Evolutionary conservation across 2,113 vertebrate species (phyloP).

Genomic region (Hiodon alosoides): DNA sequence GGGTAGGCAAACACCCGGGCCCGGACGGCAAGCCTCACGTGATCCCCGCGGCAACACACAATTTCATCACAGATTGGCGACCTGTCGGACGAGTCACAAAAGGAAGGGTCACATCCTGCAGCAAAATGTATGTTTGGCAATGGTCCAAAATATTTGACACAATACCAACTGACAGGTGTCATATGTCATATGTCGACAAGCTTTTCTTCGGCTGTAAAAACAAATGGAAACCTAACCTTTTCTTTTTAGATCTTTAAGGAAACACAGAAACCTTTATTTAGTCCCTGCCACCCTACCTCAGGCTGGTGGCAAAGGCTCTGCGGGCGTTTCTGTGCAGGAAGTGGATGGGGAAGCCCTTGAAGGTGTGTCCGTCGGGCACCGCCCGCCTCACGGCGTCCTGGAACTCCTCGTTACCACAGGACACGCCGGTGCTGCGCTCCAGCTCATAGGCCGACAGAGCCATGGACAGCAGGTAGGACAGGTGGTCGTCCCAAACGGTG

Average conservation of each 20-base stretch:
- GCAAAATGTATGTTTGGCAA: not conserved
- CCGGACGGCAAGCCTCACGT: constrained; percentile 85
- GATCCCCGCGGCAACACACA: constrained; percentile 87
- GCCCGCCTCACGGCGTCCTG: constrained; percentile 88
- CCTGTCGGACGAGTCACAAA: constrained; percentile 50
- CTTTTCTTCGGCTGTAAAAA: no score
- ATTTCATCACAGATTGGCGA: constrained; percentile 94
- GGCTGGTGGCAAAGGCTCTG: constrained; percentile 82
- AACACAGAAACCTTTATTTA: not conserved
- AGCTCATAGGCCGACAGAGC: constrained; percentile 89
- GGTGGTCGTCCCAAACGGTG: constrained; percentile 90
- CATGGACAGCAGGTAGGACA: constrained; percentile 89
- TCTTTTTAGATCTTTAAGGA: no score
- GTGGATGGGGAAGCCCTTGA: constrained; percentile 96
- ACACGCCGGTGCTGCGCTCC: constrained; percentile 80
- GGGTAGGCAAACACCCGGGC: constrained; percentile 86
- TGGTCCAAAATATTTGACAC: no score
- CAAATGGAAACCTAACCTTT: no score
- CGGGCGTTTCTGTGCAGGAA: constrained; percentile 87
- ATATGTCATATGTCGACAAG: no score
- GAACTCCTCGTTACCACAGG: constrained; percentile 92
- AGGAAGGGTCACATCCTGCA: not conserved
- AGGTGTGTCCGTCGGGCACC: constrained; percentile 91
- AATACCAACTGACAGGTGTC: no score
- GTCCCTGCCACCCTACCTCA: constrained; percentile 64